Evolutionary conservation across 2,113 vertebrate genomes (phyloP), one percentile per base, ranked within the genome.

Genomic region (Hydrolagus affinis): DNA sequence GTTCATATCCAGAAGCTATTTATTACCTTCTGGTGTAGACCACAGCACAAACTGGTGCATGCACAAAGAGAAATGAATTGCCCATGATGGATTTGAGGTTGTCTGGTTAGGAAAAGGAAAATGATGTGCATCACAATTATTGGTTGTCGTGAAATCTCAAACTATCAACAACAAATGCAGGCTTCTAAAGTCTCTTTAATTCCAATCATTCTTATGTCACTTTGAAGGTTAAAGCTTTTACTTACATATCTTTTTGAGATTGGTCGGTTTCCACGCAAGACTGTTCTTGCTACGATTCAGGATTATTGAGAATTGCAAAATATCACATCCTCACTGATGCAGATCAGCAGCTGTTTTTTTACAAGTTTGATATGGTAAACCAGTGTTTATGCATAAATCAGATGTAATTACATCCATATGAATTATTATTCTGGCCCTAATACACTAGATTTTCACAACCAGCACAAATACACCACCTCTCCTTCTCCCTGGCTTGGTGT

Each of bases 1-100:
- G 9, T 66, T 83, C 62, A 68, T 28, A 83, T 23, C 56, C 73
- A 57, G 44, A 75, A 44, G 73, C 73, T 75, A 75, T 57, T 75
- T 75, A 75, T 75, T 75, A 17, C 19, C 56, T 23, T 77, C 28
- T 83, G 60, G 30, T 68, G 28, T 15, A 19, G 4, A 28, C 17
- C 66, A 32, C 64, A 83, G 62, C 11, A 64, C 76, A 57, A 64
- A 23, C 77, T 83, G 60, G 14, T 64, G 30, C 25, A 30, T 30
- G 23, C 23, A 19, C 59, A 80, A 60, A 83, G 15, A 62, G 66
- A 83, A 32, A 62, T 25, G 25, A 66, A 83, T 1, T 10, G 25
- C 19, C 78, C 28, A 56, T 32, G 60, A 83, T 83, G 78, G 8
- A 66, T 66, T 68, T 68, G 32, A 66, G 19, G 10, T 62, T 66